These are phyloP conservation scores for Formica selysi DNA, from an alignment of 1,140 invertebrate genomes.

Conservation along the genomic window DNA sequence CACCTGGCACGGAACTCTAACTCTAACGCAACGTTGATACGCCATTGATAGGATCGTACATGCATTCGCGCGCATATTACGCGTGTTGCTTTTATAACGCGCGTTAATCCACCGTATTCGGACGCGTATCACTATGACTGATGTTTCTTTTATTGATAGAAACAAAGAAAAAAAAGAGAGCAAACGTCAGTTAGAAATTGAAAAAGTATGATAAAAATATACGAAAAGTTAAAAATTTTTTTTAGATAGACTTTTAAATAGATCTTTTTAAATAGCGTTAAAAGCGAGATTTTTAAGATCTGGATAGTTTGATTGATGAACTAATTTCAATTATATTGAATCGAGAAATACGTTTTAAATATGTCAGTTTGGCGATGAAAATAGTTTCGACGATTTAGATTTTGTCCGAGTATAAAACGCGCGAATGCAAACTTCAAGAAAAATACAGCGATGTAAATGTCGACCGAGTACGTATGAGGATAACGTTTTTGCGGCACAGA, in stretches of 20 bases:
- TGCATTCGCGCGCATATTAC: constrained; percentile 72
- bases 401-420: constrained; percentile 53
- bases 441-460: constrained; percentile 46
- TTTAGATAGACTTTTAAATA: too few species aligned
- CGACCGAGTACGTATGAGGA: constrained; percentile 18
- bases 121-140: constrained; percentile 70
- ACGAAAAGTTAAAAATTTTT: neutral
- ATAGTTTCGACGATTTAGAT: neutral
- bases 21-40: constrained; percentile 70
- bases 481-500: constrained; percentile 47
- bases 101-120: constrained; percentile 58
- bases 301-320: neutral
- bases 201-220: neutral
- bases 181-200: constrained; percentile 42
- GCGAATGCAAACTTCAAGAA: constrained; percentile 49
- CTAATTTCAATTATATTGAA: neutral
- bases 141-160: constrained; percentile 70
- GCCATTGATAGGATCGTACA: constrained; percentile 73
- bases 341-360: constrained; percentile 27
- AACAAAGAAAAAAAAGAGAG: constrained; percentile 54
- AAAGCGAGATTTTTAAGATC: neutral
- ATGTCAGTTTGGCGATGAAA: constrained; percentile 14
- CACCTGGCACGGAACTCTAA: constrained; percentile 34
- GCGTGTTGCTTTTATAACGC: constrained; percentile 69
- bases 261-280: too few species aligned